Base-by-base conservation (phyloP, 2,888 invertebrate species). In the Philonicus albiceps region DNA sequence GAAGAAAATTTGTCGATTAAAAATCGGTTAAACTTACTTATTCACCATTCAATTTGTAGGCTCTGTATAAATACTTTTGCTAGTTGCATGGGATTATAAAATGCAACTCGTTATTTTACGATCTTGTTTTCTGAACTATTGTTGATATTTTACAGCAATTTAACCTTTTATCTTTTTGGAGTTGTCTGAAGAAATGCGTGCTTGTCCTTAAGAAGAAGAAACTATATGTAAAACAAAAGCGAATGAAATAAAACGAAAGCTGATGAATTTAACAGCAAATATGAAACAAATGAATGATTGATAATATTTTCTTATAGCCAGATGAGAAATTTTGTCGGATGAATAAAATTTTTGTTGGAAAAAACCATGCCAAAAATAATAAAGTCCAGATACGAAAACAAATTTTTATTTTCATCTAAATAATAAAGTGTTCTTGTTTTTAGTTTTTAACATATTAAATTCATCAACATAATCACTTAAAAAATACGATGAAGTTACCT, bases 231-330 rank as follows among this genome's bases (percentile, higher is more conserved):
- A n/a, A 85, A 76, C 16, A 76, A 85, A 85, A 74, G 22, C 31
- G 55, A 80, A 37, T 75, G 74, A 11, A 75, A 75, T 53, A 37
- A 85, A 85, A 78, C 16, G 86, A 76, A 85, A 86, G 86, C 86
- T 85, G 87, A 87, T 87, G 86, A 87, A 87, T 87, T 87, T 87
- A 86, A 87, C 74, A 74, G 85, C n/a, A 31, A 81, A 75, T 27
- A 78, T 84, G 72, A 74, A 81, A 73, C 72, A 74, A 49, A 86
- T 84, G 84, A 81, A 34, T 86, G 72, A 55, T 43, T 49, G 49
- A 49, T 6, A 49, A 27, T 11, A 22, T 64, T 64, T 74, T 76
- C 6, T 72, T 30, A 27, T 64, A 30, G 53, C 80, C 80, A 80
- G 80, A 83, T 72, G 84, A 64, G 64, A 19, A 64, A 84, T 55